Percentiles rank a stretch among this genome's conserved stretches.
Evolutionary conservation across 2,113 vertebrate genomes (phyloP).

Genomic region (Alaudala cheleensis): DNA sequence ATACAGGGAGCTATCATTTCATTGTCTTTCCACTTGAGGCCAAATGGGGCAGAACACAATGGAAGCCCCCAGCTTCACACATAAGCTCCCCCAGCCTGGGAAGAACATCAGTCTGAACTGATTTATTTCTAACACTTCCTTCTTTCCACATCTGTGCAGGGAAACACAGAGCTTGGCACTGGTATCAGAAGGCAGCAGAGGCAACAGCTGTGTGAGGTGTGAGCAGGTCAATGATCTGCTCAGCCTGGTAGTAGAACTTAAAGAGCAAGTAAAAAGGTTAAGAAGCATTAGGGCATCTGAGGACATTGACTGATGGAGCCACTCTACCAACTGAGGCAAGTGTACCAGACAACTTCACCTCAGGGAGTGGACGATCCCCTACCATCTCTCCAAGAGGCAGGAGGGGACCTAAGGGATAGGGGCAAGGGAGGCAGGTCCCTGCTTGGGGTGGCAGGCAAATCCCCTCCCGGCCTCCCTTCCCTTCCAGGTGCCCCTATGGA

Average conservation of each 20-base stretch:
- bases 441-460: not conserved
- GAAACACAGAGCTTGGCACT: slow-evolving; percentile 7
- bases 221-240: not conserved
- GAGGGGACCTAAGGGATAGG: not conserved
- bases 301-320: not conserved
- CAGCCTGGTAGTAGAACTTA: not conserved
- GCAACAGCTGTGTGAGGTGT: not conserved
- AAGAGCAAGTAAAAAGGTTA: not conserved
- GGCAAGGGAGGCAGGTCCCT: not conserved
- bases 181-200: not conserved
- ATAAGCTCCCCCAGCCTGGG: not conserved
- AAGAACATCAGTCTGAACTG: slow-evolving; percentile 2
- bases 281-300: not conserved
- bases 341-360: not conserved
- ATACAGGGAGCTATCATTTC: slow-evolving; percentile 10
- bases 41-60: slow-evolving; percentile 55
- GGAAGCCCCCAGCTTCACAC: slow-evolving; percentile 33
- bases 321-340: not conserved
- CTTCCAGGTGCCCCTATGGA: not conserved
- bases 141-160: slow-evolving; percentile 51
- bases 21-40: slow-evolving; percentile 66
- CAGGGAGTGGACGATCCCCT: not conserved
- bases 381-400: not conserved
- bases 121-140: slow-evolving; percentile 48
- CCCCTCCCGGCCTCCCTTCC: not conserved